Percentiles rank a stretch among this genome's conserved stretches.
Evolutionary conservation across 2,888 invertebrate genomes (phyloP).

Genomic region (Standfussiana lucernea): DNA sequence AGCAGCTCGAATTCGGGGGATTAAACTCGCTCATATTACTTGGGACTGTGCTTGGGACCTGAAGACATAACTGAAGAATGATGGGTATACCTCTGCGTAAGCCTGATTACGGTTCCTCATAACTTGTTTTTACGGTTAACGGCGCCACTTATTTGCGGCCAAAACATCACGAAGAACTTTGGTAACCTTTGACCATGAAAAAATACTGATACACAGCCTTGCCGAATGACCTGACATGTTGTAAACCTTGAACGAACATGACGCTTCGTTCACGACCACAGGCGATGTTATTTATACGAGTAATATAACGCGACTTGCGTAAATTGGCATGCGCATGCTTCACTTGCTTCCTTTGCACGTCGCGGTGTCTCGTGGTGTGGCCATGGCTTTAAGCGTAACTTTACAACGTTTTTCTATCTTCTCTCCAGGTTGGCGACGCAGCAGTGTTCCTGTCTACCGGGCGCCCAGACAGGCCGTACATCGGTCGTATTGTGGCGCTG

Average conservation of each 20-base stretch:
- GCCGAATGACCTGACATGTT: background rate
- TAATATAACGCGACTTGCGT: too few species aligned
- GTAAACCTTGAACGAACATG: background rate
- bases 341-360: too few species aligned
- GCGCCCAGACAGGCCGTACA: constrained; percentile 97
- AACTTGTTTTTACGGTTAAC: background rate
- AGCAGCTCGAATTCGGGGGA: background rate
- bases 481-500: constrained; percentile 97
- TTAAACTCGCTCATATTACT: background rate
- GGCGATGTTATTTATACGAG: background rate
- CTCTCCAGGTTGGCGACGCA: constrained; percentile 95
- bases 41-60: background rate
- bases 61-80: background rate
- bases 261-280: background rate
- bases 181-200: background rate
- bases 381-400: background rate
- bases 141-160: background rate
- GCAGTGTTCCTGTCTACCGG: constrained; percentile 99
- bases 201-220: too few species aligned
- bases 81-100: background rate
- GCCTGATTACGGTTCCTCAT: background rate
- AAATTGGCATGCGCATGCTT: too few species aligned
- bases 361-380: background rate
- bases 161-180: background rate
- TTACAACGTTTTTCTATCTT: background rate